These are phyloP conservation scores for Solenopsis fugax DNA, from an alignment of 1,140 invertebrate species.

Conservation along the genomic window DNA sequence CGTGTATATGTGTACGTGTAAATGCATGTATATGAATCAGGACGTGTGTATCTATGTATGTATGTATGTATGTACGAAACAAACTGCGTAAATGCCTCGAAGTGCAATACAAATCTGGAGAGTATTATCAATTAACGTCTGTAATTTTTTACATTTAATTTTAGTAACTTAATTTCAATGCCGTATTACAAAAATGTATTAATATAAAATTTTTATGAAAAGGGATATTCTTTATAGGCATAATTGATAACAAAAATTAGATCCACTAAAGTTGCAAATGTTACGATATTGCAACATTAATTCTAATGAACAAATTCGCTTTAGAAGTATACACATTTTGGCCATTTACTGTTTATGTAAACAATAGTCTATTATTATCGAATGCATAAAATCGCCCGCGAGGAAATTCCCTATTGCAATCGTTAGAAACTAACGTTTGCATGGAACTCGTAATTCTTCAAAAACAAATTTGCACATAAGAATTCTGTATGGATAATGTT, in stretches of 20 bases:
- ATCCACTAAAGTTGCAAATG: conserved; percentile 39
- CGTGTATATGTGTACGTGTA: conserved; percentile 64
- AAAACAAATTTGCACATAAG: conserved; percentile 59
- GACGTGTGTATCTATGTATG: neutral
- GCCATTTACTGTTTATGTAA: conserved; percentile 20
- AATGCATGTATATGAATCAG: conserved; percentile 32
- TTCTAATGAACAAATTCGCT: conserved; percentile 68
- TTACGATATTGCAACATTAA: conserved; percentile 33
- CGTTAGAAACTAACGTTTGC: conserved; percentile 4
- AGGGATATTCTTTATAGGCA: neutral
- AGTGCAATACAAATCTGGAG: conserved; percentile 60
- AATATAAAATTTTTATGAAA: conserved; percentile 48
- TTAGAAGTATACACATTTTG: conserved; percentile 50
- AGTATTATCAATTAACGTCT: conserved; percentile 28
- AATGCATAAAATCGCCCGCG: conserved; percentile 18
- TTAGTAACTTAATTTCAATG: conserved; percentile 1
- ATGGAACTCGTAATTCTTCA: conserved; percentile 8
- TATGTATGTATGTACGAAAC: conserved; percentile 74
- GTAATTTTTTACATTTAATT: conserved; percentile 13
- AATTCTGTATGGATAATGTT: conserved; percentile 14
- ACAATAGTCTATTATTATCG: conserved; percentile 24
- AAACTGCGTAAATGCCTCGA: conserved; percentile 64
- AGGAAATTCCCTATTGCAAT: neutral
- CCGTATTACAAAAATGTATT: conserved; percentile 17
- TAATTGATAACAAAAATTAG: conserved; percentile 47